Conservation (phyloP, 92 coral and sea anemone genomes). For the Pocillopora meandrina region DNA sequence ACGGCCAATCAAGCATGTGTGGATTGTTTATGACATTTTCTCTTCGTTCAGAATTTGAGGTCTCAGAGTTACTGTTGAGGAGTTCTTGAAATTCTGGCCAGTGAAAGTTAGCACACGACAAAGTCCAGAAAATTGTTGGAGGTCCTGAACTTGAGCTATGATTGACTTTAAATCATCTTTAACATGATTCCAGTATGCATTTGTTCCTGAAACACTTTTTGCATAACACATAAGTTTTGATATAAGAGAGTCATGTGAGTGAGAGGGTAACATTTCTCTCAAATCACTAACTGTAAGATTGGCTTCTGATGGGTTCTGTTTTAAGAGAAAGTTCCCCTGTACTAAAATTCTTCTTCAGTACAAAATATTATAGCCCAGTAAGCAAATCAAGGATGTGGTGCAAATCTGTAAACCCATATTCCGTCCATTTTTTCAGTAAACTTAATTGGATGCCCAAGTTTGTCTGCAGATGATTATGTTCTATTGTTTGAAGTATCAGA, state of each 20-base stretch:
- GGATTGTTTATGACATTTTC: slow-evolving; percentile 48
- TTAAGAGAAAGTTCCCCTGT: slow-evolving; percentile 26
- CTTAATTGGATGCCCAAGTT: slow-evolving; percentile 53
- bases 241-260: slow-evolving; percentile 40
- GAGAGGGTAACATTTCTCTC: slow-evolving; percentile 29
- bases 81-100: slow-evolving; percentile 67
- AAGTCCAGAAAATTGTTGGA: slow-evolving; percentile 59
- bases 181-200: slow-evolving; percentile 63
- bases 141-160: slow-evolving; percentile 55
- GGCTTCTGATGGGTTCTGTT: slow-evolving; percentile 50
- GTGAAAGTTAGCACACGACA: slow-evolving; percentile 61
- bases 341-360: slow-evolving; percentile 46
- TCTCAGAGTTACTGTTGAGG: slow-evolving; percentile 35
- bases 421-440: slow-evolving; percentile 52
- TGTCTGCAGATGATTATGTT: slow-evolving; percentile 44
- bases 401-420: slow-evolving; percentile 53
- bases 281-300: slow-evolving; percentile 48
- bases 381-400: slow-evolving; percentile 50
- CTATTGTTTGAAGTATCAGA: slow-evolving; percentile 43
- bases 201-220: slow-evolving; percentile 52
- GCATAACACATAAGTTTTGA: slow-evolving; percentile 62
- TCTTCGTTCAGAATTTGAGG: background rate
- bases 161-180: slow-evolving; percentile 62
- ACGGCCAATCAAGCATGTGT: slow-evolving; percentile 45
- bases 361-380: slow-evolving; percentile 65